Percentiles rank a stretch among this genome's conserved stretches.
These are phyloP conservation scores for Lontra canadensis DNA, from an alignment of 2,113 vertebrate genomes.

Conservation along the genomic window DNA sequence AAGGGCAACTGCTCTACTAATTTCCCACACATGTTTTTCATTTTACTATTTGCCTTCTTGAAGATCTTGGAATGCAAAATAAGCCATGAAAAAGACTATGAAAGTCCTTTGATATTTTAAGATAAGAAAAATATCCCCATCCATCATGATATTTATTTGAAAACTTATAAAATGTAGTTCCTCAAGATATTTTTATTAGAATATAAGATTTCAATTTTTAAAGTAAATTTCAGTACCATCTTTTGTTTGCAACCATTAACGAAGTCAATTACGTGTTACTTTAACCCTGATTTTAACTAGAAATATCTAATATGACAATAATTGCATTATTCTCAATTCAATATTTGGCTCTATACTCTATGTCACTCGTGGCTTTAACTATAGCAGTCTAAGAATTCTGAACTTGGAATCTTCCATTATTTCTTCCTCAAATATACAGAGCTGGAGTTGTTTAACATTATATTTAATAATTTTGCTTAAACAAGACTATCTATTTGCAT, in stretches of 20 bases:
- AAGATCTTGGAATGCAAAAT: constrained; percentile 67
- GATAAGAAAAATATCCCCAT: constrained; percentile 58
- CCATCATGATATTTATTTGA: constrained; percentile 52
- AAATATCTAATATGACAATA: constrained; percentile 70
- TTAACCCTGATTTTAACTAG: constrained; percentile 66
- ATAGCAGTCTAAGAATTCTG: neutral
- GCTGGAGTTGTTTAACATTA: constrained; percentile 60
- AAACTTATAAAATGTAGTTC: constrained; percentile 29
- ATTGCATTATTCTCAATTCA: constrained; percentile 38
- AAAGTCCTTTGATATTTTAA: constrained; percentile 68
- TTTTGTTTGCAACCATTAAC: constrained; percentile 35
- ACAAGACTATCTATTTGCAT: constrained; percentile 53
- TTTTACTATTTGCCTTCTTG: constrained; percentile 68
- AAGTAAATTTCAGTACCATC: constrained; percentile 34
- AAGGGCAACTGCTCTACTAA: constrained; percentile 51
- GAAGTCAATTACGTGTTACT: constrained; percentile 26
- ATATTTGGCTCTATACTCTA: neutral
- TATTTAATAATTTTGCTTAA: constrained; percentile 66
- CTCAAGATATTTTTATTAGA: constrained; percentile 56
- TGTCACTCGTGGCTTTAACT: neutral
- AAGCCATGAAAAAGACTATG: constrained; percentile 48
- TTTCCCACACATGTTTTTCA: constrained; percentile 71
- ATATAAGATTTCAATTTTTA: constrained; percentile 33
- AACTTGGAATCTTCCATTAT: neutral
- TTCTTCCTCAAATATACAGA: constrained; percentile 55